These are phyloP conservation scores for Toxotes chatareus DNA, from an alignment of 2,113 vertebrate species.

Conservation along the genomic window DNA sequence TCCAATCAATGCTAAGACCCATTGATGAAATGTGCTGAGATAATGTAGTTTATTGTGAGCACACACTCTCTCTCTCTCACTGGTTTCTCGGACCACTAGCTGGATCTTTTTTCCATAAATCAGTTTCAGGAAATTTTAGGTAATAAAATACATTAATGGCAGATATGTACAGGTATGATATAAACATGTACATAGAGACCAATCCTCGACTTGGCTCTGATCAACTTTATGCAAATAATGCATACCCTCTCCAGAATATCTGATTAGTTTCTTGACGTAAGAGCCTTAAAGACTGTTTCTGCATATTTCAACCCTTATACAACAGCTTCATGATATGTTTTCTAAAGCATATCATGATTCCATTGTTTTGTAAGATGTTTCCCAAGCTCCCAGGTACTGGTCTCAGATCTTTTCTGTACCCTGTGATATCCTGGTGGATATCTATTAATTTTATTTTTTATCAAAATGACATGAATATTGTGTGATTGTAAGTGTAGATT, in stretches of 20 bases:
- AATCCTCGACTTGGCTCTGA: not conserved
- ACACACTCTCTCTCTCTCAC: too few species aligned
- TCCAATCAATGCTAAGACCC: not conserved
- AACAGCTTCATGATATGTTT: not conserved
- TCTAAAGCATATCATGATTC: not conserved
- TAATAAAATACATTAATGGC: not conserved
- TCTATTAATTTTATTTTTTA: not conserved
- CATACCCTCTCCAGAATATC: not conserved
- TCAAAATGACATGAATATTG: not conserved
- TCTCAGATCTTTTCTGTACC: too few species aligned
- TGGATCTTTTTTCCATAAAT: too few species aligned
- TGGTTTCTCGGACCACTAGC: too few species aligned
- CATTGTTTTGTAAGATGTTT: too few species aligned
- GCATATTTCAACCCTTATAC: not conserved
- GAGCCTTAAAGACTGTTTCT: not conserved
- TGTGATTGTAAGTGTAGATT: not conserved
- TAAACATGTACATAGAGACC: not conserved
- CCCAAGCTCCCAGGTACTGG: not conserved
- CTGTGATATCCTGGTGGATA: not conserved
- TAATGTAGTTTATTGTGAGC: not conserved
- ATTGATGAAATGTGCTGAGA: too few species aligned
- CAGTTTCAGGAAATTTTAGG: too few species aligned
- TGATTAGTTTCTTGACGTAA: not conserved
- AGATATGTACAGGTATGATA: not conserved
- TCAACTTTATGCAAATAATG: conserved; percentile 5